Base-by-base conservation (phyloP, 2,888 invertebrate species). In the Meganola albula region DNA sequence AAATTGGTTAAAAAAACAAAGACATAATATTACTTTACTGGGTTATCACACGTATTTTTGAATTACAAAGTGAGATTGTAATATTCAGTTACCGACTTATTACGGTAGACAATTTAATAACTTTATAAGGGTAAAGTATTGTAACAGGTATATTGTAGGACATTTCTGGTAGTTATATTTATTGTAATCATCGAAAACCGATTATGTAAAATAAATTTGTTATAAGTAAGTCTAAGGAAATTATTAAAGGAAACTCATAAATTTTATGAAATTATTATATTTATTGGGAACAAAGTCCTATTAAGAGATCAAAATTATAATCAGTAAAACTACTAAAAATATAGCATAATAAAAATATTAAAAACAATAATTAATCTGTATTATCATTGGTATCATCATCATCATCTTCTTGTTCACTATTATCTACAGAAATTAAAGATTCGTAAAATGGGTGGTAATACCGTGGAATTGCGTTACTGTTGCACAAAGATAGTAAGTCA, bases 71-170 rank as follows among this genome's bases (percentile, higher is more conserved):
- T 8, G 2, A 27, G 27, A 27, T 29, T 34, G 29, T 34, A 34
- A 29, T 25, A 13, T 29, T 29, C 34, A 34, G 24, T 34, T 34
- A 34, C 28, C 28, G 24, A 34, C 34, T 28, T 34, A 28, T 28
- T 28, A 4, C 23, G 23, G 33, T 33, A 27, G 12, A 33, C 16
- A 12, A 12, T 27, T 23, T 12, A 28, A 34, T 20, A 28, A 29
- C 29, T 25, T 10, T 29, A 28, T 14, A 25, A 34, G 10, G 29
- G 34, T 34, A 34, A 34, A 34, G 21, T 25, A 25, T 20, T 32
- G 22, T 26, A 26, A 32, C 31, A 20, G 21, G 21, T 26, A 32
- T 26, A 14, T 26, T 22, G 2, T 32, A 26, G 26, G 22, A 32
- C 10, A 11, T 14, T 22, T 22, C 14, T 26, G 26, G 22, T 21